Base-by-base conservation (phyloP, 2,113 vertebrate genomes). In the Athene cunicularia region DNA sequence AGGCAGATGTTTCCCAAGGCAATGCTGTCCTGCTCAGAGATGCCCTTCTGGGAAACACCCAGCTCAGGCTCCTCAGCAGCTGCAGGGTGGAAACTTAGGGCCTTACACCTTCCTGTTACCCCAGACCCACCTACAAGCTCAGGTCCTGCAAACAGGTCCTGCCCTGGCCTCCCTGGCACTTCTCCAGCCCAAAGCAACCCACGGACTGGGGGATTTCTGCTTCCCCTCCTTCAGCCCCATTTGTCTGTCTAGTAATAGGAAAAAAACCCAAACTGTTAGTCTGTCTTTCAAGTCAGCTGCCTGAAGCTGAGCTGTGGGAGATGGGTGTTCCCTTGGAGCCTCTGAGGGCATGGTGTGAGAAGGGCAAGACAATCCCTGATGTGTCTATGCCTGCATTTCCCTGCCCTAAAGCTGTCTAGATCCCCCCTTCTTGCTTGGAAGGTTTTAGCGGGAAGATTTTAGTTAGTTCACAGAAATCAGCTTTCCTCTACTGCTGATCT, bases 201-300 rank as follows among this genome's bases (percentile, higher is more conserved):
- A 13, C 0, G 0, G 12, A 22, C 37, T n/a, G 5, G 1, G 9
- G 1, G 5, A 23, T 45, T 80, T 80, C 50, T 86, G 11, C 50
- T 88, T 67, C 50, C 27, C 16, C 4, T 66, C 24, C 28, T 14
- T 63, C 49, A 49, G 28, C 3, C 12, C 10, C 18, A 27, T 80
- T 49, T 79, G 11, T 21, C 8, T 49, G 30, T 8, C 33, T 30
- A 33, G 52, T 35, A 35, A 39, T 39, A 76, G 10, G 23, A 80
- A 47, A 33, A 45, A 55, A 5, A 0, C 7, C 5, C 37, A 17
- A 9, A 56, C 17, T 56, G 6, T n/a, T 58, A 60, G 6, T 45
- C 26, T 76, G 26, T 35, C 58, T 62, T 67, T 79, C 41, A 79
- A 64, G 32, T 18, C 19, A 86, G 10, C 32, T 41, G 33, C 5